These are phyloP conservation scores for Raja brachyura DNA, from an alignment of 2,113 vertebrate species.

Conservation along the genomic window DNA sequence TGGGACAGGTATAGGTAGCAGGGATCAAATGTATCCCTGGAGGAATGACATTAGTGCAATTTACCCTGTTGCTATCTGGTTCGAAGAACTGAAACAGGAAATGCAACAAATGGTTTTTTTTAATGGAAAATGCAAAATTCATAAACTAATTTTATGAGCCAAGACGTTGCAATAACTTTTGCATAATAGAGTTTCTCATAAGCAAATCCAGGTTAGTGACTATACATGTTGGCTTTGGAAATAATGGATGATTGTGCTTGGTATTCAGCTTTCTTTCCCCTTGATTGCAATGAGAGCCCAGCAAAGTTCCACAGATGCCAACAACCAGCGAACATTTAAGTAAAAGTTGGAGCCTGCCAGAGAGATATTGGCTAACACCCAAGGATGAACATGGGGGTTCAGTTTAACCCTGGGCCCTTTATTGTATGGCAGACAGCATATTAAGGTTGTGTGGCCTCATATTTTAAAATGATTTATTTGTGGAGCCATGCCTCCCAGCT, in stretches of 20 bases:
- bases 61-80: too few species aligned
- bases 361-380: not conserved
- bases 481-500: too few species aligned
- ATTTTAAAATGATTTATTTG: too few species aligned
- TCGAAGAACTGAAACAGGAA: not conserved
- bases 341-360: not conserved
- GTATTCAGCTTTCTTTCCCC: not conserved
- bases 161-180: not conserved
- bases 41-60: too few species aligned
- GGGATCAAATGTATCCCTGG: too few species aligned
- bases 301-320: not conserved
- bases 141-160: not conserved
- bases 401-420: too few species aligned
- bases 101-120: not conserved
- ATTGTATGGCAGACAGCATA: too few species aligned
- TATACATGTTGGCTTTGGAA: not conserved
- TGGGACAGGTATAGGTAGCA: too few species aligned
- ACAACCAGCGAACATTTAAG: not conserved
- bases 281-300: not conserved
- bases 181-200: not conserved
- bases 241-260: constrained; percentile 5
- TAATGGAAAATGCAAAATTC: not conserved
- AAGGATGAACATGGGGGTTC: not conserved
- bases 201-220: not conserved
- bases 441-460: too few species aligned